Conservation (phyloP, 2,888 invertebrate species). For the Ochropleura leucogaster region DNA sequence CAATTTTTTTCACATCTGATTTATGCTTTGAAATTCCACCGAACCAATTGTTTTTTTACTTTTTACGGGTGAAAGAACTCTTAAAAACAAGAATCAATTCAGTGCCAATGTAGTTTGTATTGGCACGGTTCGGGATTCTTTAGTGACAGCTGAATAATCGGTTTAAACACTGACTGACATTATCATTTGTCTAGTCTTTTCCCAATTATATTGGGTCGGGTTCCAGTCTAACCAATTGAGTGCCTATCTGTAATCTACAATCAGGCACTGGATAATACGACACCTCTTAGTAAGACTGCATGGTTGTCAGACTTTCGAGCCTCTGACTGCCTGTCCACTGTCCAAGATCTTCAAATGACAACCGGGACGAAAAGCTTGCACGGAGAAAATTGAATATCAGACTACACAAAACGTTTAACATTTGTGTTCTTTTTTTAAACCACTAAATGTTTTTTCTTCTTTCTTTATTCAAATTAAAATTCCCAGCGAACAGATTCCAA, state of each 20-base stretch:
- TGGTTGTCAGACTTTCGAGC: no score
- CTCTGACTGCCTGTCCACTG: no score
- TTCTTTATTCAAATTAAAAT: conserved; percentile 12
- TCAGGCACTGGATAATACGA: not conserved
- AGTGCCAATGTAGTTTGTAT: conserved; percentile 39
- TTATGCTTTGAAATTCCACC: not conserved
- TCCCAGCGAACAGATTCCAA: conserved; percentile 8
- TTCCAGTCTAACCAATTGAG: not conserved
- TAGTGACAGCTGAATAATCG: conserved; percentile 11
- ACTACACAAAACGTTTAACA: not conserved
- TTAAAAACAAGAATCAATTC: conserved; percentile 10
- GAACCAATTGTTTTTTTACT: conserved; percentile 8
- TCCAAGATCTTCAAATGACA: no score
- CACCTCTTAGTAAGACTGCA: not conserved
- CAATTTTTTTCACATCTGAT: conserved; percentile 1
- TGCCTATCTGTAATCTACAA: not conserved
- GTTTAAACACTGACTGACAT: not conserved
- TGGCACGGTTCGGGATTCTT: conserved; percentile 8
- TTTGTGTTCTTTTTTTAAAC: not conserved
- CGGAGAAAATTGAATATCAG: not conserved
- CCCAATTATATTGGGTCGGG: not conserved
- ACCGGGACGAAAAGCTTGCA: no score
- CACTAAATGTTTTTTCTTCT: not conserved
- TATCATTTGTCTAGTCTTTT: not conserved
- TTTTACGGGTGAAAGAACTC: conserved; percentile 41